Base-by-base conservation (phyloP, 2,888 invertebrate genomes). In the Synanthedon andrenaeformis region DNA sequence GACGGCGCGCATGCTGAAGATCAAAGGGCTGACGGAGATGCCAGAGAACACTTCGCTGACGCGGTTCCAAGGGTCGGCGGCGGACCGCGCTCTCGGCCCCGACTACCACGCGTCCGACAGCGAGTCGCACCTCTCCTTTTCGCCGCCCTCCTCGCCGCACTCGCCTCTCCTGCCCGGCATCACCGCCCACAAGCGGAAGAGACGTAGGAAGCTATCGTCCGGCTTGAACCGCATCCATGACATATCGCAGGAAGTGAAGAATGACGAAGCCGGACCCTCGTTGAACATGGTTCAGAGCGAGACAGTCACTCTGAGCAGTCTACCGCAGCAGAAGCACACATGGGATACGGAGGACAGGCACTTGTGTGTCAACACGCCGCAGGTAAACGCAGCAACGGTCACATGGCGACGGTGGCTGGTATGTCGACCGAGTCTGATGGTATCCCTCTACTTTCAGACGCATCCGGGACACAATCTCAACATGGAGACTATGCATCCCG, bases 1-100 rank as follows among this genome's bases (percentile, higher is more conserved):
- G 89, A 95, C 95, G 28, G 96, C 96, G 1, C 94, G 95, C 74
- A 92, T 93, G 76, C 89, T 96, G 52, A 95, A 96, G 85, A 94
- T 96, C 55, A 96, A 96, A 82, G 96, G 96, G 14, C 86, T 96
- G 50, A 95, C 95, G 12, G 96, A 96, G 76, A 95, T 95, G 90
- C 94, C 94, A 6, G 92, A 94, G 62, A 91, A 93, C 42, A 92
- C 93, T 53, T 92, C 93, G 12, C 80, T 93, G 54, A 92, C 92
- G 53, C 92, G 93, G 62, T 90, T 93, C 49, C 92, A 92, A 60
- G 92, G 90, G 62, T 90, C 90, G 23, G n/a, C n/a, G n/a, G n/a
- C n/a, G n/a, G 90, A 93, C 49, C 92, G 92, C 60, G 78, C 84
- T 50, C 72, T 88, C 0, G 90, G 90, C 61, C 12, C 42, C 11